Evolutionary conservation across 2,797 vertebrate genomes (phyloP), one percentile per base, ranked within the genome.

Genomic region (Decapterus maruadsi): DNA sequence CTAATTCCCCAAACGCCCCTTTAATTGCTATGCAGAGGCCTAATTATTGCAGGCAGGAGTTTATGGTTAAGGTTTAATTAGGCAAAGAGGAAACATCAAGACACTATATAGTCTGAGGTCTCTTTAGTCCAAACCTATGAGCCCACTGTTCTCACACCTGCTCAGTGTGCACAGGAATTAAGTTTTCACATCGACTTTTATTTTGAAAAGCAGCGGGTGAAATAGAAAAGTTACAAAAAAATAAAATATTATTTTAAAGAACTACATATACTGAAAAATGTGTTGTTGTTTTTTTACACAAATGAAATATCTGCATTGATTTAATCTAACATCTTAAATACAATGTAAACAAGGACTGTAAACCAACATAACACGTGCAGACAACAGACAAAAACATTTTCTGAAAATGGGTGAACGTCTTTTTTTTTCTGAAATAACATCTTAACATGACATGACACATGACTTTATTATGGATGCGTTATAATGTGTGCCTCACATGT

Each of bases 11-110:
- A 65, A 85, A 81, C 91, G 82, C 38, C 55, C 43, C 79, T 59
- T 82, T 90, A 90, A 94, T 94, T 91, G 86, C 89, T 62, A 83
- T 70, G 88, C 86, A 79, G 72, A 88, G 83, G 86, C 80, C 83
- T 93, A 85, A 94, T 93, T 90, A 93, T 75, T 62, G 74, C 69
- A 82, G 67, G 79, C 79, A 87, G 55, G 69, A 77, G 78, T 88
- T 77, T 72, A 72, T 68, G 74, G 70, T 62, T 82, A 68, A 74
- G 87, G 75, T 88, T 87, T 88, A 87, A 90, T 92, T 90, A 74
- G 82, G 69, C 45, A 75, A 64, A 57, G 55, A 72, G 20, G 13
- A 59, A 62, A 80, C 64, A 55, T 62, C 51, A 72, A 70, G 66
- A 65, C 56, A 62, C 19, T 53, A 26, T 26, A 26, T 26, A 22